Conservation (phyloP, 2,888 invertebrate genomes). For the Timema podura region DNA sequence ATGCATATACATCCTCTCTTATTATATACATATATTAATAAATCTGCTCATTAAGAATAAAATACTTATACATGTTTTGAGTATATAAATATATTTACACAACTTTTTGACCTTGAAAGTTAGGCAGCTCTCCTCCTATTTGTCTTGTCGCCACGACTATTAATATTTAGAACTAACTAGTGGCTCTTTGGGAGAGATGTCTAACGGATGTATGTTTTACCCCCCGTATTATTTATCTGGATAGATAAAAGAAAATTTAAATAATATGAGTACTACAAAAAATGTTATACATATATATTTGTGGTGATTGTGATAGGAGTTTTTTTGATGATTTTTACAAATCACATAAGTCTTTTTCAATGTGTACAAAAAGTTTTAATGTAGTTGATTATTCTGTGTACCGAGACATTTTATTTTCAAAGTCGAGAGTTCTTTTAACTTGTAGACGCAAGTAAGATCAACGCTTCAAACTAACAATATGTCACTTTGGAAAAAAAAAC, state of each 20-base stretch:
- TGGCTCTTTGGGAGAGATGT: slow-evolving; percentile 23
- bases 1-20: slow-evolving; percentile 30
- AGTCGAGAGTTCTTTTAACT: neutral
- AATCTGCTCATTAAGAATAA: slow-evolving; percentile 34
- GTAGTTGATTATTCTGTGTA: slow-evolving; percentile 9
- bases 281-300: slow-evolving; percentile 34
- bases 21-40: slow-evolving; percentile 29
- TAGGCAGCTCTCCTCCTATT: slow-evolving; percentile 24
- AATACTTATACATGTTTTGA: slow-evolving; percentile 34
- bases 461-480: too few species aligned
- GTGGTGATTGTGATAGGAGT: slow-evolving; percentile 56
- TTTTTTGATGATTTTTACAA: slow-evolving; percentile 64
- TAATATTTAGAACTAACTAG: slow-evolving; percentile 20
- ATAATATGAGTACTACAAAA: slow-evolving; percentile 19
- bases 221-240: slow-evolving; percentile 33
- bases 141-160: slow-evolving; percentile 19
- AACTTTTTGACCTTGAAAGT: slow-evolving; percentile 34
- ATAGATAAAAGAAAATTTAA: slow-evolving; percentile 26
- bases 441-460: too few species aligned
- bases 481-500: slow-evolving; percentile 10
- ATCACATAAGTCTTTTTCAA: slow-evolving; percentile 54
- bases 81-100: slow-evolving; percentile 35
- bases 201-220: slow-evolving; percentile 25
- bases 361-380: slow-evolving; percentile 42
- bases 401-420: slow-evolving; percentile 6